phyloP scores from a whole-genome alignment of 30 jellyfish, hydroid and myxozoan species.

The Aurelia coerulea region DNA sequence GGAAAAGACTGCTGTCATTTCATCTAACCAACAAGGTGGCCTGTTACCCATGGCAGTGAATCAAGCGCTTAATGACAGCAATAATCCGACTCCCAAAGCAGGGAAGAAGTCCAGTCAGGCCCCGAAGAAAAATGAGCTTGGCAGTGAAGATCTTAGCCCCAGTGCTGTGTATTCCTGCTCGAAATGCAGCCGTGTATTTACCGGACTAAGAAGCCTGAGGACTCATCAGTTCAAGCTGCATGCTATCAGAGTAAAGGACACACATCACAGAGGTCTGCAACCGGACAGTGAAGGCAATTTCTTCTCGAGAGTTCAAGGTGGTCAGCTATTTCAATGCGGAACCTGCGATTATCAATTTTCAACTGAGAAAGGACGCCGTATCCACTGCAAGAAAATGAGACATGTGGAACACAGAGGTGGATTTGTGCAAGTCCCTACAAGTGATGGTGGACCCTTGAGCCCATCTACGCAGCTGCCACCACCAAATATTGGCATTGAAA shows the following conservation, averaged over 20 bases:
- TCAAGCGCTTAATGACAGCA: not conserved
- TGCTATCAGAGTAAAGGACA: slow-evolving; percentile 72
- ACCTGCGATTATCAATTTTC: slow-evolving; percentile 73
- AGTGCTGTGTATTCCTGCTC: slow-evolving; percentile 69
- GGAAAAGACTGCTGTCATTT: slow-evolving; percentile 1
- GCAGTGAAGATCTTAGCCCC: slow-evolving; percentile 64
- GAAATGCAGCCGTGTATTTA: slow-evolving; percentile 72
- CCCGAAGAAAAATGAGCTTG: slow-evolving; percentile 54
- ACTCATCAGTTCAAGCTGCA: slow-evolving; percentile 81
- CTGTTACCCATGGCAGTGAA: not conserved
- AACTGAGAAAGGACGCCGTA: slow-evolving; percentile 63
- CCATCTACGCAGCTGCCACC: not conserved
- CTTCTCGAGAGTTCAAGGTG: slow-evolving; percentile 21
- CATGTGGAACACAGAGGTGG: slow-evolving; percentile 54
- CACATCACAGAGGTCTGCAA: slow-evolving; percentile 8
- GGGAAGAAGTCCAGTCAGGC: not conserved
- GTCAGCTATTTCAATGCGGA: slow-evolving; percentile 60
- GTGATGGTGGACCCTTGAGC: not conserved
- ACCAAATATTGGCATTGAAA: not conserved
- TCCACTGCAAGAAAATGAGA: slow-evolving; percentile 75
- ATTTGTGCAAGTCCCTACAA: not conserved
- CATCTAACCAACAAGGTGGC: not conserved
- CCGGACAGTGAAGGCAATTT: slow-evolving; percentile 27
- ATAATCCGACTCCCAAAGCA: not conserved
- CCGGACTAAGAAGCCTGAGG: slow-evolving; percentile 73